These are phyloP conservation scores for Leptinotarsa juncta DNA, from an alignment of 2,888 invertebrate genomes.

Conservation along the genomic window DNA sequence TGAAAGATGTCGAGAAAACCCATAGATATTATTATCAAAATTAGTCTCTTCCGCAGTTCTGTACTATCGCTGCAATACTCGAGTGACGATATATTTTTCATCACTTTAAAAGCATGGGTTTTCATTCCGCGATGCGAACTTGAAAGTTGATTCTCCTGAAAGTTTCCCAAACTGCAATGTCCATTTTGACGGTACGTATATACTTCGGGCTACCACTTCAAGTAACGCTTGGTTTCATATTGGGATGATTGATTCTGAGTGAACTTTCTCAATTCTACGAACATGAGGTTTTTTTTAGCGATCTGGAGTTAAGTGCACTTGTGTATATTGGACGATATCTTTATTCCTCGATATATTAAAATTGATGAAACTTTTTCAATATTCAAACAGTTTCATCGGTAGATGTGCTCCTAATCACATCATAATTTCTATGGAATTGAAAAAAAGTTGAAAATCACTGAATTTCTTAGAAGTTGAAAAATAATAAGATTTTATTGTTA, in stretches of 20 bases:
- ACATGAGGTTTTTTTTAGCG: background rate
- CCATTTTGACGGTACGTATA: background rate
- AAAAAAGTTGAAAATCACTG: too few relatives aligned
- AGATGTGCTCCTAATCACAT: too few relatives aligned
- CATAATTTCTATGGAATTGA: too few relatives aligned
- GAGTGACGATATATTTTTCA: background rate
- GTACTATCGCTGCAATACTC: background rate
- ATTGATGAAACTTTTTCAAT: too few relatives aligned
- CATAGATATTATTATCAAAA: too few relatives aligned
- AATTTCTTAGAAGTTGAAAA: too few relatives aligned
- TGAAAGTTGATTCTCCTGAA: conserved; percentile 1
- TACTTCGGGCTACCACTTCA: background rate
- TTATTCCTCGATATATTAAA: background rate
- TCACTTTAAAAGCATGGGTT: background rate
- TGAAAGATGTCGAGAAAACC: too few relatives aligned
- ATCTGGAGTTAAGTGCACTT: background rate
- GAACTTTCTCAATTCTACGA: background rate
- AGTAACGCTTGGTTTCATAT: background rate
- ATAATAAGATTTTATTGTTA: too few relatives aligned
- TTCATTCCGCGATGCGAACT: background rate
- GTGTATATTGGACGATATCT: background rate
- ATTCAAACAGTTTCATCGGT: background rate
- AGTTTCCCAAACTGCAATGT: background rate
- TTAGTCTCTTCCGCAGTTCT: background rate
- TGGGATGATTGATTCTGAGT: background rate